A percentile compares a stretch with the other conserved stretches of the same genome.
These are phyloP conservation scores for Spicauda simplicius DNA, from an alignment of 2,888 invertebrate species.

Conservation along the genomic window DNA sequence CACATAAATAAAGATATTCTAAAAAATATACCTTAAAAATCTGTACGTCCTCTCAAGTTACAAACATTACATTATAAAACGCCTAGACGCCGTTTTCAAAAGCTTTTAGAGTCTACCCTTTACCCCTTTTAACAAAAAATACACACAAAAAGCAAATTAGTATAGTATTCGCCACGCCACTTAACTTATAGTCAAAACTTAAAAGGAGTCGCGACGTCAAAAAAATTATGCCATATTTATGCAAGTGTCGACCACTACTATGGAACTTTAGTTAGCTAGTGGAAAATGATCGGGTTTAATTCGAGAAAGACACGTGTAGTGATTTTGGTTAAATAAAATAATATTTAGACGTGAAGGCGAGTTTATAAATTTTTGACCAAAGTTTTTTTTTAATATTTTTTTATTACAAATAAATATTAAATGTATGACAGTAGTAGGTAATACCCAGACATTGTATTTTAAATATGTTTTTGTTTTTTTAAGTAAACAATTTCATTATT, in stretches of 20 bases:
- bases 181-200: conserved; percentile 76
- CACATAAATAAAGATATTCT: neutral
- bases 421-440: no score
- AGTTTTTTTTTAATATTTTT: no score
- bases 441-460: no score
- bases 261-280: neutral
- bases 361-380: no score
- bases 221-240: conserved; percentile 68
- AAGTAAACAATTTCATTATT: no score
- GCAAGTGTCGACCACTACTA: conserved; percentile 59
- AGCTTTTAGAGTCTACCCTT: conserved; percentile 50
- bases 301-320: neutral
- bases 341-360: no score
- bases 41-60: neutral
- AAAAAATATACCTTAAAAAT: conserved; percentile 1
- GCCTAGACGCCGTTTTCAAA: conserved; percentile 34
- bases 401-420: no score
- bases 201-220: conserved; percentile 74
- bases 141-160: conserved; percentile 72
- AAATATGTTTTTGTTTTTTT: no score
- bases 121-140: conserved; percentile 65
- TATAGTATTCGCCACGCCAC: conserved; percentile 72
- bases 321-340: neutral
- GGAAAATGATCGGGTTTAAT: neutral
- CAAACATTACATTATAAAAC: conserved; percentile 10